Evolutionary conservation across 1,140 invertebrate species (phyloP).

Genomic region (Oedothorax gibbosus): DNA sequence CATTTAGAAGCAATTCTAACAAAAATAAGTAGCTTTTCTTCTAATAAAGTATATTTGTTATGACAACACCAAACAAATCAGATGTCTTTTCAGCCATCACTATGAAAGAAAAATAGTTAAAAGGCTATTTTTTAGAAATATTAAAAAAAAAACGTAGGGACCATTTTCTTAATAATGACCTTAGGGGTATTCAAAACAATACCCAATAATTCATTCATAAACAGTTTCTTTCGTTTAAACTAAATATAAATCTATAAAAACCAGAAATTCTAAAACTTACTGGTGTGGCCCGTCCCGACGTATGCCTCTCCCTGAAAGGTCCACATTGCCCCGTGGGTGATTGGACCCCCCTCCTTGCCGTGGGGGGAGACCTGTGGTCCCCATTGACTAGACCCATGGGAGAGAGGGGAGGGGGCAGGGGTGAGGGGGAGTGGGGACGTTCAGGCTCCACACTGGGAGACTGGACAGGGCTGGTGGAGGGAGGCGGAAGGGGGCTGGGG

Average conservation of each 20-base stretch:
- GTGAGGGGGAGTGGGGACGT: conserved; percentile 49
- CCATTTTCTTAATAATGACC: too few species aligned
- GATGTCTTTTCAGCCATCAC: too few species aligned
- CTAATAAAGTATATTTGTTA: too few species aligned
- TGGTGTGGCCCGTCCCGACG: conserved; percentile 39
- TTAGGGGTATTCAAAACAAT: too few species aligned
- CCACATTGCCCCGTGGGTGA: conserved; percentile 40
- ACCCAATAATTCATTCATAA: too few species aligned
- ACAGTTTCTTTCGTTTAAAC: background rate
- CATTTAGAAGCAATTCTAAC: too few species aligned
- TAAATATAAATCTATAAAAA: background rate
- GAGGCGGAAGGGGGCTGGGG: conserved; percentile 57
- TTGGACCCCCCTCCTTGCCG: conserved; percentile 26
- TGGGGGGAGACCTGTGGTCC: conserved; percentile 39
- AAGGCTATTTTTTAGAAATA: too few species aligned
- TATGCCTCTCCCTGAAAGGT: conserved; percentile 20
- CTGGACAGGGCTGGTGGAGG: conserved; percentile 57
- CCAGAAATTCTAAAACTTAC: conserved; percentile 6
- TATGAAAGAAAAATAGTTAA: too few species aligned
- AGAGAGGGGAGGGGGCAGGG: conserved; percentile 60
- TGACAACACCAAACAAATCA: too few species aligned
- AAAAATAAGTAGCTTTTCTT: too few species aligned
- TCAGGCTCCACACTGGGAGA: conserved; percentile 42
- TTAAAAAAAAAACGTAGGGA: too few species aligned
- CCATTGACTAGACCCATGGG: conserved; percentile 54